Evolutionary conservation across 2,888 invertebrate genomes (phyloP).

Genomic region (Apamea monoglypha): DNA sequence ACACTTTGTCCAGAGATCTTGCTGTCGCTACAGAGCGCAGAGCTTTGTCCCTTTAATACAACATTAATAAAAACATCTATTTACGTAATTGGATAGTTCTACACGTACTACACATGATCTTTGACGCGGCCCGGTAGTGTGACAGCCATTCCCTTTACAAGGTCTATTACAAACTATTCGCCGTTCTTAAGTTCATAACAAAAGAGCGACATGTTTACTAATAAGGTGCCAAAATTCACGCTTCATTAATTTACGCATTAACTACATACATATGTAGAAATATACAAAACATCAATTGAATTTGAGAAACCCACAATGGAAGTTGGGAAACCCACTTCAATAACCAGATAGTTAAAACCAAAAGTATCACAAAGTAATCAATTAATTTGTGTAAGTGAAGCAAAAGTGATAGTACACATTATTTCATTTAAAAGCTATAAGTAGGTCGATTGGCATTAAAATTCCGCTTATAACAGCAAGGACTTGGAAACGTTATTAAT

Average conservation of each 20-base stretch:
- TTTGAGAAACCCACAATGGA: neutral
- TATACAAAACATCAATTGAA: neutral
- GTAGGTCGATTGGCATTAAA: constrained; percentile 1
- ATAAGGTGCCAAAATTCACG: constrained; percentile 33
- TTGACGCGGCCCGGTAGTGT: constrained; percentile 44
- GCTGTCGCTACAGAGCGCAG: neutral
- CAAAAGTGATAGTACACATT: constrained; percentile 18
- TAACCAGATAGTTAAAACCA: constrained; percentile 16
- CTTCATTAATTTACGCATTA: constrained; percentile 26
- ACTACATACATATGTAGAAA: constrained; percentile 13
- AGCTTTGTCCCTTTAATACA: constrained; percentile 3
- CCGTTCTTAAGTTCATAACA: constrained; percentile 38
- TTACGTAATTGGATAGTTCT: constrained; percentile 18
- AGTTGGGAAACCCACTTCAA: neutral
- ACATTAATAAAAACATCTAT: constrained; percentile 38
- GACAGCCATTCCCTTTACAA: constrained; percentile 62
- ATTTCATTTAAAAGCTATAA: constrained; percentile 13
- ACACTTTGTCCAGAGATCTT: neutral
- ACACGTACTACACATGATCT: constrained; percentile 23
- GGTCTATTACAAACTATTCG: constrained; percentile 44
- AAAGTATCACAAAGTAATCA: constrained; percentile 12
- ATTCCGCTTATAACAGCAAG: constrained; percentile 21
- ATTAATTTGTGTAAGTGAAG: constrained; percentile 12
- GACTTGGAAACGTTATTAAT: constrained; percentile 13
- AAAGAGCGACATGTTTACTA: constrained; percentile 31